Conservation (phyloP, 2,113 vertebrate species). For the Monopterus albus region DNA sequence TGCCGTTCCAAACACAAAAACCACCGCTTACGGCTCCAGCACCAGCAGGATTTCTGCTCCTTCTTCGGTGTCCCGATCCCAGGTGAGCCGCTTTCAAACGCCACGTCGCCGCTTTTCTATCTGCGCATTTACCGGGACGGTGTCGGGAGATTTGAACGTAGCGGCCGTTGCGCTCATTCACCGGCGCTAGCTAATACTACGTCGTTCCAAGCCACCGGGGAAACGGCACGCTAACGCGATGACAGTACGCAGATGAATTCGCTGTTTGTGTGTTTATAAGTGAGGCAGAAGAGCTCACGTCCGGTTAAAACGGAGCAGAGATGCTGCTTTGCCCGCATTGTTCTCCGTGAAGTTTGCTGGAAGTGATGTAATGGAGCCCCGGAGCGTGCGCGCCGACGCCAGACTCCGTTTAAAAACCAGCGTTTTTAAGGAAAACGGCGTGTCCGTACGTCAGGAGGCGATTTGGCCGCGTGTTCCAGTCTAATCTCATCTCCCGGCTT, state of each 20-base stretch:
- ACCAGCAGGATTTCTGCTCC: neutral
- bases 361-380: slow-evolving; percentile 68
- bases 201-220: slow-evolving; percentile 36
- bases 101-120: neutral
- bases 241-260: neutral
- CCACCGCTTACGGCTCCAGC: slow-evolving; percentile 1
- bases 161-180: slow-evolving; percentile 47
- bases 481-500: no score
- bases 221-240: neutral
- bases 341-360: slow-evolving; percentile 69
- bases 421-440: no score
- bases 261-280: neutral
- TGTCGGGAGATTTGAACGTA: neutral
- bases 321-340: slow-evolving; percentile 30
- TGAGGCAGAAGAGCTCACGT: no score
- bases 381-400: slow-evolving; percentile 1
- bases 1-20: slow-evolving; percentile 57
- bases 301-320: neutral
- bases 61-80: slow-evolving; percentile 6
- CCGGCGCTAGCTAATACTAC: slow-evolving; percentile 36
- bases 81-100: slow-evolving; percentile 53
- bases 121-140: neutral
- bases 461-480: no score
- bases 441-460: no score
- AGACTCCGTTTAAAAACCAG: slow-evolving; percentile 21